Conservation (phyloP, 1,140 invertebrate genomes). For the Pseudachorutes palmiensis region DNA sequence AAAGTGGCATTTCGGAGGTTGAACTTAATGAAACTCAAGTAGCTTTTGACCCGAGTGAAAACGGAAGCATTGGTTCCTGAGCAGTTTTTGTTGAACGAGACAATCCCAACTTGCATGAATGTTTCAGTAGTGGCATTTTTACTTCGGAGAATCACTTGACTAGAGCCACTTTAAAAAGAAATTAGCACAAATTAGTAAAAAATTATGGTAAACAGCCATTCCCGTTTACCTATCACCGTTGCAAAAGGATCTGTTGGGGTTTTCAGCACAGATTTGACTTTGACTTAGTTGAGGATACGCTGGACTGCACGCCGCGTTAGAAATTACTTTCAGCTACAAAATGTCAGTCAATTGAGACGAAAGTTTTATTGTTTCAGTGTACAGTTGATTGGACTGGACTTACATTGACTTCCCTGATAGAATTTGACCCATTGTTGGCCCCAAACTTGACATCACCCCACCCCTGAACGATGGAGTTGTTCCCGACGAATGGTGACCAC, state of each 20-base stretch:
- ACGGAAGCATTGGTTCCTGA: constrained; percentile 45
- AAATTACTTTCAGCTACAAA: constrained; percentile 72
- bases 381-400: too few relatives aligned
- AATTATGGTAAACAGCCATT: constrained; percentile 57
- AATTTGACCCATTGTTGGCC: constrained; percentile 65
- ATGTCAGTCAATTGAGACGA: too few relatives aligned
- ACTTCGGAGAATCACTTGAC: background rate
- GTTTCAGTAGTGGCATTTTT: background rate
- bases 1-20: constrained; percentile 64
- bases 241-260: constrained; percentile 31
- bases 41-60: constrained; percentile 67
- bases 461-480: constrained; percentile 62
- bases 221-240: constrained; percentile 89
- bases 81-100: constrained; percentile 45
- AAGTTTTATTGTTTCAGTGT: too few relatives aligned
- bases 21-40: constrained; percentile 65
- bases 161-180: background rate
- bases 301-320: constrained; percentile 61
- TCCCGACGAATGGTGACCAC: constrained; percentile 59
- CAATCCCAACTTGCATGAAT: constrained; percentile 33
- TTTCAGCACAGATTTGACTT: constrained; percentile 50
- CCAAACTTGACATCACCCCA: constrained; percentile 74
- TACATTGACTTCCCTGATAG: constrained; percentile 65
- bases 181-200: constrained; percentile 24
- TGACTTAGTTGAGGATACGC: constrained; percentile 76